Percentiles rank a stretch among this genome's conserved stretches.
phyloP scores from a whole-genome alignment of 1,140 invertebrate genomes.

The Drosophila burlai region DNA sequence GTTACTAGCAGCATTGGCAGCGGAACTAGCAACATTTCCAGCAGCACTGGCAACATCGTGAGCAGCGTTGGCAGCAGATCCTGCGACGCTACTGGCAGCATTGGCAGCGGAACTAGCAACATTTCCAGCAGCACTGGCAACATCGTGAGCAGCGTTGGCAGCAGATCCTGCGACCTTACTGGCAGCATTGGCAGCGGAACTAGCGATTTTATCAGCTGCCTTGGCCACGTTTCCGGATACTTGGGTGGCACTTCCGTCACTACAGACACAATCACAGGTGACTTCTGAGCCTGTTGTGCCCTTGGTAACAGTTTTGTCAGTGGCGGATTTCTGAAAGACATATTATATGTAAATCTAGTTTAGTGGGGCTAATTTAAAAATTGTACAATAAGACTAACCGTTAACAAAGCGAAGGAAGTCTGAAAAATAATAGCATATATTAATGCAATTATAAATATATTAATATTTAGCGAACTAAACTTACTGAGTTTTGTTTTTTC shows the following conservation, averaged over 20 bases:
- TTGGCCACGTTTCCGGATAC: background rate
- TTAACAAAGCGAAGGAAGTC: background rate
- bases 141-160: slow-evolving; percentile 9
- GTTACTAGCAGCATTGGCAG: slow-evolving; percentile 3
- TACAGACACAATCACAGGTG: slow-evolving; percentile 23
- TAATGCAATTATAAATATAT: too few species aligned
- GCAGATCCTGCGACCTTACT: background rate
- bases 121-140: slow-evolving; percentile 4
- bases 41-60: background rate
- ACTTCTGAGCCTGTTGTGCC: background rate
- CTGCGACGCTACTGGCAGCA: background rate
- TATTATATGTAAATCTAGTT: background rate
- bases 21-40: background rate
- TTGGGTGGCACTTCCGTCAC: background rate
- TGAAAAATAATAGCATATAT: background rate
- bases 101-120: background rate
- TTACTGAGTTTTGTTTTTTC: background rate
- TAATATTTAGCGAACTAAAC: background rate
- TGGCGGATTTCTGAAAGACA: background rate
- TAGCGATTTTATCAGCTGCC: background rate
- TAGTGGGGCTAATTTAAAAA: too few species aligned
- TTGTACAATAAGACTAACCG: background rate
- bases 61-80: background rate
- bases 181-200: slow-evolving; percentile 1
- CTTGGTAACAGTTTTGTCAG: background rate